Conservation (phyloP, 2,113 vertebrate species). For the Phyllopteryx taeniolatus region DNA sequence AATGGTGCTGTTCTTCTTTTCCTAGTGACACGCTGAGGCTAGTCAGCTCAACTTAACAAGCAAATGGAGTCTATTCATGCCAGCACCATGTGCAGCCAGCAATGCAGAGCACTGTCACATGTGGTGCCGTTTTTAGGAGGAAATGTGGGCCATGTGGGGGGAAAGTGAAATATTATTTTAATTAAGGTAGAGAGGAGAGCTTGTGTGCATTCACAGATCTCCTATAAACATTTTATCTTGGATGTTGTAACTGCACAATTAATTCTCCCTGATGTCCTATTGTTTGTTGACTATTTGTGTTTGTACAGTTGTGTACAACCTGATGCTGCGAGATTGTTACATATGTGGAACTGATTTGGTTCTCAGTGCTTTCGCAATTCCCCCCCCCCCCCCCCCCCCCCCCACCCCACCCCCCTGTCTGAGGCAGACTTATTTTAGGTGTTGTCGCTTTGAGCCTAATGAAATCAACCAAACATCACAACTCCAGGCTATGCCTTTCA, state of each 20-base stretch:
- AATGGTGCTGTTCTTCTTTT: conserved; percentile 33
- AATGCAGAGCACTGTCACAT: conserved; percentile 48
- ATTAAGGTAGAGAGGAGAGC: conserved; percentile 25
- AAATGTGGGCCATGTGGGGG: conserved; percentile 10
- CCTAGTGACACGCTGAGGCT: conserved; percentile 40
- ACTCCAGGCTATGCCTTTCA: conserved; percentile 76
- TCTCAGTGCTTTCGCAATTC: conserved; percentile 13
- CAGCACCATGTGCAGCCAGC: conserved; percentile 44
- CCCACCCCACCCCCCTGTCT: conserved; percentile 5
- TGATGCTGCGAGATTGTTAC: background rate
- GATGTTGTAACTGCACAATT: background rate
- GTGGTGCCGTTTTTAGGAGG: conserved; percentile 23
- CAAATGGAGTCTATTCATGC: conserved; percentile 59
- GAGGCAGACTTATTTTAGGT: conserved; percentile 70
- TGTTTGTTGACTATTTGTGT: conserved; percentile 1
- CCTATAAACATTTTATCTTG: conserved; percentile 5
- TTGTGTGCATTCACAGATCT: conserved; percentile 5
- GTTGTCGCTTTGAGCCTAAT: conserved; percentile 75
- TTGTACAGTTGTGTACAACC: conserved; percentile 2
- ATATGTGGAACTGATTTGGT: conserved; percentile 2
- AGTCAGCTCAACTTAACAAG: conserved; percentile 53
- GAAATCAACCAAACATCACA: conserved; percentile 77
- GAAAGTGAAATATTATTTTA: conserved; percentile 25
- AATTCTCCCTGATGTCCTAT: background rate
- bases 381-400: conserved; percentile 4